A percentile compares a stretch with the other conserved stretches of the same genome.
These are phyloP conservation scores for Meles meles DNA, from an alignment of 2,113 vertebrate genomes.

Conservation along the genomic window DNA sequence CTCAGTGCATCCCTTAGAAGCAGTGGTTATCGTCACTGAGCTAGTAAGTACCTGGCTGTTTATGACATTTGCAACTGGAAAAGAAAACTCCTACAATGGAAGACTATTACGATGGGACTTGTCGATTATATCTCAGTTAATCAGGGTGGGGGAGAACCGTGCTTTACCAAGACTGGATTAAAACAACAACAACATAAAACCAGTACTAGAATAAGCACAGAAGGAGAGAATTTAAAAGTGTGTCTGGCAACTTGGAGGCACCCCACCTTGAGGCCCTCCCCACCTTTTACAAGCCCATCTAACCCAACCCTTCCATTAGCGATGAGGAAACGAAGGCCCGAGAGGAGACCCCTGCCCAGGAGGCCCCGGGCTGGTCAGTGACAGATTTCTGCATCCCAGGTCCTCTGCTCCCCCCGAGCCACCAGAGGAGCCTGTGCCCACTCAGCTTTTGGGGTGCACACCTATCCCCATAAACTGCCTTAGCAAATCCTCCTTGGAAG, in stretches of 20 bases:
- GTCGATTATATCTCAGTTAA: not conserved
- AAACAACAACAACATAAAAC: not conserved
- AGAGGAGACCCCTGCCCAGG: not conserved
- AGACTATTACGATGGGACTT: not conserved
- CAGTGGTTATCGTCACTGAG: not conserved
- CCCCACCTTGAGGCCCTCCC: not conserved
- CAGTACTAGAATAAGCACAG: not conserved
- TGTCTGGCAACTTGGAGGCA: not conserved
- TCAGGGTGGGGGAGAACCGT: not conserved
- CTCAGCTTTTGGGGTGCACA: not conserved
- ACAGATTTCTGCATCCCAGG: not conserved
- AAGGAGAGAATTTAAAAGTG: not conserved
- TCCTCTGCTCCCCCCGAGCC: not conserved
- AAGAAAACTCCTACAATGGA: not conserved
- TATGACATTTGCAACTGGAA: not conserved
- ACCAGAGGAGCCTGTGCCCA: not conserved
- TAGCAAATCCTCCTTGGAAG: not conserved
- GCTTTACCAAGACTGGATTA: not conserved
- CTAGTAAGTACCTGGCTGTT: not conserved
- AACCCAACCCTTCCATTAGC: not conserved
- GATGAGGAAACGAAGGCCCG: not conserved
- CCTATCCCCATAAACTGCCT: not conserved
- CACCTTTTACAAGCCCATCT: not conserved
- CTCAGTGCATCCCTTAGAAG: not conserved
- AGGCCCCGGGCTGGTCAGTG: accelerated